Percentiles rank a stretch among this genome's conserved stretches.
These are phyloP conservation scores for Poeciliopsis turrubarensis DNA, from an alignment of 2,113 vertebrate species.

Conservation along the genomic window DNA sequence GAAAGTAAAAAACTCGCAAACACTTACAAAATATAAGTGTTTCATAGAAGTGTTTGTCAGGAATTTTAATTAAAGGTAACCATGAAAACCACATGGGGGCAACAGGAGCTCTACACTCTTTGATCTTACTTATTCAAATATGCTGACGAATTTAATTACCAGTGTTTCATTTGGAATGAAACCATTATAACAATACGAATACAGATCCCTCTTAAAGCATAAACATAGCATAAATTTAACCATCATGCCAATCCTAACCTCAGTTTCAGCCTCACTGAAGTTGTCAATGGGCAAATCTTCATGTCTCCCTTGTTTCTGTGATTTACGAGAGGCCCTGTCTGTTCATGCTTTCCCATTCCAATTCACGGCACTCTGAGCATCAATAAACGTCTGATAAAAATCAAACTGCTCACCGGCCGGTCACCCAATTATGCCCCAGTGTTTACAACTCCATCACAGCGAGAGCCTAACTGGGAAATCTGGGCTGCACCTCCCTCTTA, in stretches of 20 bases:
- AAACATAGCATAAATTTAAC: background rate
- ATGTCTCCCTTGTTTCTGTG: constrained; percentile 5
- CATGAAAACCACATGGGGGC: constrained; percentile 15
- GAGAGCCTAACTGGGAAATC: constrained; percentile 50
- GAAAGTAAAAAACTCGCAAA: background rate
- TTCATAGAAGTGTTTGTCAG: constrained; percentile 3
- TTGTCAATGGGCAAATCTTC: constrained; percentile 12
- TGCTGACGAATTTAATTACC: constrained; percentile 15
- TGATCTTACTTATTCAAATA: constrained; percentile 15
- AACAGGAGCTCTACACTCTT: constrained; percentile 20
- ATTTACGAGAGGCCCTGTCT: constrained; percentile 19
- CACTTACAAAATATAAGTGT: constrained; percentile 2
- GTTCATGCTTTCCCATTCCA: background rate
- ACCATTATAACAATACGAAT: constrained; percentile 3
- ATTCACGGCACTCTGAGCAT: constrained; percentile 35
- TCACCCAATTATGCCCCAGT: constrained; percentile 56
- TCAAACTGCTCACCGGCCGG: constrained; percentile 45
- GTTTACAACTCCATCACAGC: constrained; percentile 51
- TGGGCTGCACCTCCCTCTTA: constrained; percentile 57
- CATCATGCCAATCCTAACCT: constrained; percentile 28
- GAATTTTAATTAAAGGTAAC: background rate
- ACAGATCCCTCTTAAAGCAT: background rate
- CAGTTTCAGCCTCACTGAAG: constrained; percentile 13
- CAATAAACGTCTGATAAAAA: constrained; percentile 47
- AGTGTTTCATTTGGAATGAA: background rate